A percentile compares a stretch with the other conserved stretches of the same genome.
Evolutionary conservation across 2,113 vertebrate genomes (phyloP).

Genomic region (Catagonus wagneri): DNA sequence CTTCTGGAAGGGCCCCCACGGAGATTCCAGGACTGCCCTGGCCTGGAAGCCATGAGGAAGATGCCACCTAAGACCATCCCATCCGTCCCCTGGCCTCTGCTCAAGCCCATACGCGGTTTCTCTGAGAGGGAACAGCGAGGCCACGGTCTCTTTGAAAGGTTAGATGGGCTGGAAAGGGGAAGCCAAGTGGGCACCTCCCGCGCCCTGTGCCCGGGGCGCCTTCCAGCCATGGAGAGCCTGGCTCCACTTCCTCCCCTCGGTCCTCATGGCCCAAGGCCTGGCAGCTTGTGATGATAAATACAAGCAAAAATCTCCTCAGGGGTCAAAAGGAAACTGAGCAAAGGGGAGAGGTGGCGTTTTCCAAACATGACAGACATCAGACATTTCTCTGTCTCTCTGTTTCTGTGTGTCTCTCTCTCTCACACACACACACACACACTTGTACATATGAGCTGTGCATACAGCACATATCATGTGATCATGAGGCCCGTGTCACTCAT

Average conservation of each 20-base stretch:
- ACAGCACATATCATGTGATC: not conserved
- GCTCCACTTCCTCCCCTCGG: not conserved
- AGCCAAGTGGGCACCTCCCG: not conserved
- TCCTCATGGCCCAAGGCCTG: not conserved
- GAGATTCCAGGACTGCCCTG: not conserved
- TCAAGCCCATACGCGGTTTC: not conserved
- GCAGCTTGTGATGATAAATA: slow-evolving; percentile 10
- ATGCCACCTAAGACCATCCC: not conserved
- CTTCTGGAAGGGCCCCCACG: not conserved
- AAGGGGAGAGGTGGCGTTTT: slow-evolving; percentile 14
- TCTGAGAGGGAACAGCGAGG: not conserved
- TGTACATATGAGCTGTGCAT: not conserved
- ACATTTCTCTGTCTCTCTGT: not conserved
- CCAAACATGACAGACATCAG: not conserved
- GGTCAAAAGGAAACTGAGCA: slow-evolving; percentile 43
- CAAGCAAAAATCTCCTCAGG: slow-evolving; percentile 12
- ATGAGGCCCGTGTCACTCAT: not conserved
- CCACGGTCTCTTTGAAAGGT: not conserved
- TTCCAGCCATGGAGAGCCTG: not conserved
- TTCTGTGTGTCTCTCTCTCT: not conserved
- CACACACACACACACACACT: not conserved
- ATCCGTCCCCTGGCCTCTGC: not conserved
- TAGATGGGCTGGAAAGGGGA: not conserved
- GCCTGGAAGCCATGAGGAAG: not conserved
- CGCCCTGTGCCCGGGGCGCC: not conserved